Evolutionary conservation across 2,797 vertebrate species (phyloP).

Genomic region (Manis javanica): DNA sequence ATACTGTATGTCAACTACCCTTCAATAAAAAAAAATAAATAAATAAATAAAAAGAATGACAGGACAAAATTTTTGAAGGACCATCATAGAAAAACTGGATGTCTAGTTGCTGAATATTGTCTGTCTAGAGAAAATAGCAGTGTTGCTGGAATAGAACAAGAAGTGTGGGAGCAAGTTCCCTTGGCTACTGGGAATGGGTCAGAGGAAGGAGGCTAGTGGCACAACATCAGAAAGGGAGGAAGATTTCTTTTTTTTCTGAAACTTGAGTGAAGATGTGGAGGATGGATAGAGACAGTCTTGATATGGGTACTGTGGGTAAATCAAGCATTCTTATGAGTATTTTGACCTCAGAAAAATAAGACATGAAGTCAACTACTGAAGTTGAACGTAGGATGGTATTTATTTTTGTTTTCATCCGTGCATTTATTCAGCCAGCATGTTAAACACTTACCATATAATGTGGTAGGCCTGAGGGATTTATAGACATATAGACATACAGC

Average conservation of each 20-base stretch:
- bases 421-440: neutral
- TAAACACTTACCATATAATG: neutral
- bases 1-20: no score
- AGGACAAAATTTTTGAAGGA: neutral
- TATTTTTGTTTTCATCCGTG: slow-evolving; percentile 4
- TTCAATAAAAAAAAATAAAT: no score
- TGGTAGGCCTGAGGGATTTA: neutral
- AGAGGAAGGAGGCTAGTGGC: neutral
- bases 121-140: neutral
- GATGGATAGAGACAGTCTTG: neutral
- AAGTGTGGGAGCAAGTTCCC: neutral
- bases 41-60: neutral
- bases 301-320: neutral
- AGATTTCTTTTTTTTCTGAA: neutral
- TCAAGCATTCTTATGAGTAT: neutral
- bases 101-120: neutral
- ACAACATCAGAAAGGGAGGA: neutral
- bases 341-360: neutral
- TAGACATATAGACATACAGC: neutral
- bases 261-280: neutral
- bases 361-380: neutral
- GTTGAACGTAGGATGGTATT: neutral
- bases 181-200: neutral
- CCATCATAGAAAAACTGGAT: neutral
- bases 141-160: neutral